Percentiles rank a stretch among this genome's conserved stretches.
Evolutionary conservation across 1,140 invertebrate species (phyloP).

Genomic region (Subanguina moxae): DNA sequence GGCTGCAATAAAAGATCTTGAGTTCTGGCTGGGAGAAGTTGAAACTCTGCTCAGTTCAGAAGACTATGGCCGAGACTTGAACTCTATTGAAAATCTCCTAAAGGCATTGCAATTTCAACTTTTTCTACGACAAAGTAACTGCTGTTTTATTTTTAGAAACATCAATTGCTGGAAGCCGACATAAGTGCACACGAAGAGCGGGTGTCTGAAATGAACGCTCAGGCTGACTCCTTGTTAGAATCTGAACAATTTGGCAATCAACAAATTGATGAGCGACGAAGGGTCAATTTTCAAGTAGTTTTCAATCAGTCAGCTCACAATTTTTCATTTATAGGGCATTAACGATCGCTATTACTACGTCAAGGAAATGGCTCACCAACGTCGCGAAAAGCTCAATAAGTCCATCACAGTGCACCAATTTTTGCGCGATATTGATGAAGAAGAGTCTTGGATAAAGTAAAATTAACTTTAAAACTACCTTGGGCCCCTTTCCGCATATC

Average conservation of each 20-base stretch:
- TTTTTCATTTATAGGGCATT: constrained; percentile 64
- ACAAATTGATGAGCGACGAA: constrained; percentile 83
- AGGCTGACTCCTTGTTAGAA: constrained; percentile 87
- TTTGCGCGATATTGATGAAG: constrained; percentile 97
- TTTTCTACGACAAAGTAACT: no score
- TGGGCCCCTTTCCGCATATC: no score
- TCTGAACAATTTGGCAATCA: constrained; percentile 85
- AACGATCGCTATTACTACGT: constrained; percentile 80
- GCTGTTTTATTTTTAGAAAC: constrained; percentile 74
- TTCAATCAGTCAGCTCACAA: constrained; percentile 7
- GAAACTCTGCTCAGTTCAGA: constrained; percentile 89
- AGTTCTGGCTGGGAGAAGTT: constrained; percentile 98
- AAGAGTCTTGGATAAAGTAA: constrained; percentile 93
- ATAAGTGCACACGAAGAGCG: constrained; percentile 84
- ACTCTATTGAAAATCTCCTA: constrained; percentile 89
- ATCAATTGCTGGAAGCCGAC: constrained; percentile 87
- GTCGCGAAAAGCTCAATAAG: constrained; percentile 81
- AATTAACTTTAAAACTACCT: constrained; percentile 67
- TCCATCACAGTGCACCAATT: constrained; percentile 97
- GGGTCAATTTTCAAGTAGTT: constrained; percentile 60
- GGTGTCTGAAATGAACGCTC: constrained; percentile 81
- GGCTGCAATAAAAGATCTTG: constrained; percentile 97
- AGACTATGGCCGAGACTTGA: constrained; percentile 94
- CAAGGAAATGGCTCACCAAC: constrained; percentile 67
- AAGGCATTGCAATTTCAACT: constrained; percentile 66